Base-by-base conservation (phyloP, 2,888 invertebrate genomes). In the Anticlea derivata region DNA sequence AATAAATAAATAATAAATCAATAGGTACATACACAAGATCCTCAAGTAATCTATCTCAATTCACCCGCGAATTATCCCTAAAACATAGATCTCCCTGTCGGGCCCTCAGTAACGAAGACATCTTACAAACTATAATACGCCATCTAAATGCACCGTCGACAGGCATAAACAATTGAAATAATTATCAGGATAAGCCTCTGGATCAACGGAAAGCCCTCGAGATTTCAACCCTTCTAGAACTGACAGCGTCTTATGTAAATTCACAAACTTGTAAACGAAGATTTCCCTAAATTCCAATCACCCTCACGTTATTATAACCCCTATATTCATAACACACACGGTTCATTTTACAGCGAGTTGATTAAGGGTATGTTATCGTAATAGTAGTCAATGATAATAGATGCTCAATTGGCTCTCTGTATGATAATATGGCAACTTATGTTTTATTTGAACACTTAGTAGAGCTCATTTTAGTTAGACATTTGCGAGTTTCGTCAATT, bases 151-250 rank as follows among this genome's bases (percentile, higher is more conserved):
- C 88, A 86, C 76, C 80, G 88, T 83, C 83, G 89, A 88, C 88
- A 86, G 81, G 87, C 87, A 88, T 87, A 88, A 90, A 89, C 90
- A 90, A 88, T 90, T 88, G 88, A 90, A 89, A 90, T 90, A 90
- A 90, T 90, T 90, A 90, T 89, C 88, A 81, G 87, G 86, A 86
- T 90, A 89, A 90, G 83, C 85, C 78, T 69, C 75, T 67, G 86
- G 88, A 88, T 88, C 85, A 85, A 66, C 74, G 70, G 74, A 80
- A 83, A 83, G 81, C 87, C 88, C 89, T 83, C 72, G 86, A 86
- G 88, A 83, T 83, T 83, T 78, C 77, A 87, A 88, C 89, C 89
- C 89, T 88, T 90, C 86, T 74, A 73, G 80, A 79, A 71, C 80
- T 85, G 88, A 85, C 89, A 87, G 80, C 82, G 78, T 85, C 89